Evolutionary conservation across 2,113 vertebrate species (phyloP).

Genomic region (Tupaia tana): DNA sequence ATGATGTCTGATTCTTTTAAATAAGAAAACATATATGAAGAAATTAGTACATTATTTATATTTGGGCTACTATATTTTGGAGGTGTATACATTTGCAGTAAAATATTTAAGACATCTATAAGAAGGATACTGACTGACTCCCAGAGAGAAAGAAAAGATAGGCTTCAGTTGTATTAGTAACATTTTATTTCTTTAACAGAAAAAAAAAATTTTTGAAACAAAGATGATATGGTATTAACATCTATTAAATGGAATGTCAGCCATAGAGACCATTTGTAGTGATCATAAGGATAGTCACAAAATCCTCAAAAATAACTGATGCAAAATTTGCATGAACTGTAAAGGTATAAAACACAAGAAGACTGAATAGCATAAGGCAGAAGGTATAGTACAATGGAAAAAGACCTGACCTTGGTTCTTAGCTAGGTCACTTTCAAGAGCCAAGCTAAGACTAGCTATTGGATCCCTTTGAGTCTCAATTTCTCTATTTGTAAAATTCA

Average conservation of each 20-base stretch:
- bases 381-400: neutral
- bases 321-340: neutral
- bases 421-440: neutral
- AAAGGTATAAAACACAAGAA: neutral
- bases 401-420: neutral
- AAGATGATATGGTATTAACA: neutral
- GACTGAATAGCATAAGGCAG: neutral
- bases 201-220: neutral
- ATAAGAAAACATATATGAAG: neutral
- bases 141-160: neutral
- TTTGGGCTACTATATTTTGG: constrained; percentile 8
- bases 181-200: constrained; percentile 17
- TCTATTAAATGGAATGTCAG: neutral
- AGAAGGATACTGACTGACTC: neutral
- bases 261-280: neutral
- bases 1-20: constrained; percentile 55
- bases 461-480: neutral
- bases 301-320: constrained; percentile 26
- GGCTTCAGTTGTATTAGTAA: neutral
- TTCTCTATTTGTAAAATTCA: constrained; percentile 17
- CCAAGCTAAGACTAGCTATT: neutral
- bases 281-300: neutral
- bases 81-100: neutral
- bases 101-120: constrained; percentile 5
- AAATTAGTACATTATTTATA: neutral